Percentiles rank a stretch among this genome's conserved stretches.
Conservation (phyloP, 2,797 vertebrate species). For the Centropyge bicolor region DNA sequence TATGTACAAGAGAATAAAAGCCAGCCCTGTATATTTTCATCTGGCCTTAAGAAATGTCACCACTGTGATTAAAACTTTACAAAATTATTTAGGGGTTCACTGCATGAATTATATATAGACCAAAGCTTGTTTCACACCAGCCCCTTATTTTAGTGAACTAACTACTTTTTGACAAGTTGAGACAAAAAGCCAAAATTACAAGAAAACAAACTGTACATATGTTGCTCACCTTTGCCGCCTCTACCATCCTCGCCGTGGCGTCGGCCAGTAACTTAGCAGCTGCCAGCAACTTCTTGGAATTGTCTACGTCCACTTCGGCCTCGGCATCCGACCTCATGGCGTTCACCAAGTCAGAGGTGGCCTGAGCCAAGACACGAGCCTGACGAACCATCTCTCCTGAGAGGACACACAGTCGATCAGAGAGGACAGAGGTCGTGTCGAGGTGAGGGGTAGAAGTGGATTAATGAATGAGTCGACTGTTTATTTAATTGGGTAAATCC, state of each 20-base stretch:
- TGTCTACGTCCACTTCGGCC: conserved; percentile 96
- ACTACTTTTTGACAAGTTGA: not conserved
- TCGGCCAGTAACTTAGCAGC: conserved; percentile 96
- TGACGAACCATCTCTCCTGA: conserved; percentile 98
- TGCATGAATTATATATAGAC: not conserved
- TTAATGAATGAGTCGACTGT: conserved; percentile 7
- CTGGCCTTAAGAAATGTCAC: conserved; percentile 26
- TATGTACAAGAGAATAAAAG: conserved; percentile 2
- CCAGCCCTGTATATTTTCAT: conserved; percentile 4
- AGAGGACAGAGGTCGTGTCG: not conserved
- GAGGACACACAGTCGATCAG: not conserved
- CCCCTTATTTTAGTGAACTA: not conserved
- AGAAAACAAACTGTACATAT: conserved; percentile 11
- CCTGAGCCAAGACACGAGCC: conserved; percentile 95
- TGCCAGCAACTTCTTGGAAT: conserved; percentile 96
- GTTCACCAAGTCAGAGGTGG: conserved; percentile 96
- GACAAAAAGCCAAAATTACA: not conserved
- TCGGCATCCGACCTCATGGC: conserved; percentile 98
- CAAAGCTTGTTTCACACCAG: not conserved
- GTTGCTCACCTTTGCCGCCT: conserved; percentile 94
- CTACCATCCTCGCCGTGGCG: conserved; percentile 98
- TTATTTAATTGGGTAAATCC: not conserved
- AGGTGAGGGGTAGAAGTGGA: not conserved
- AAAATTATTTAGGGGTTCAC: not conserved
- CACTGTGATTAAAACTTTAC: conserved; percentile 16